Base-by-base conservation (phyloP, 2,888 invertebrate genomes). In the Eupithecia vulgata region DNA sequence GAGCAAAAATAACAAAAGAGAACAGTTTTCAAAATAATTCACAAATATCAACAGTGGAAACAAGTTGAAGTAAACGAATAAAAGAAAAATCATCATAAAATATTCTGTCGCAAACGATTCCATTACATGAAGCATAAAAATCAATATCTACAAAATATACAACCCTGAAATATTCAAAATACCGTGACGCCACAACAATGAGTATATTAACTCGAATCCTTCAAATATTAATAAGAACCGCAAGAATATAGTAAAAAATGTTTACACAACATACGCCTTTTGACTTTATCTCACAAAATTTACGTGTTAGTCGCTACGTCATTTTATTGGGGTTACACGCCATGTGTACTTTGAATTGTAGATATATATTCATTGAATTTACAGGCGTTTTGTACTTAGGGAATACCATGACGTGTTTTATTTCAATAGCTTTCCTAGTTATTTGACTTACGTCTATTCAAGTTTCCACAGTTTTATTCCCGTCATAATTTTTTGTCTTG, bases 131-230 rank as follows among this genome's bases (percentile, higher is more conserved):
- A 2, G n/a, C 17, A 48, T 48, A 17, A 6, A n/a, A 7, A 3
- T n/a, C 35, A 42, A 52, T 10, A 52, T 52, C 3, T 21, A 52
- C 21, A 10, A 52, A 52, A 52, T 52, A 34, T 61, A 21, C 25
- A 61, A 61, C 52, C 12, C 12, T 61, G 35, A 40, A 68, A 61
- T 30, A 15, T 7, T 7, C 34, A n/a, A 62, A 35, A 10, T 42
- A 21, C 62, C 45, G 35, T 42, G n/a, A 69, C 69, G 35, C 13
- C 34, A 64, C n/a, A 69, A 68, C 34, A 67, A 30, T 13, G 8
- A 61, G 37, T 61, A 45, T 40, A 34, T 57, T 68, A 48, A 15
- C 62, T 30, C 34, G 34, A 64, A 72, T 7, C 6, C 45, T 10
- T n/a, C 52, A 57, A 7, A 21, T 30, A 52, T 52, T 21, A 21